Conservation (phyloP, 2,888 invertebrate genomes). For the Leptinotarsa haldemani region DNA sequence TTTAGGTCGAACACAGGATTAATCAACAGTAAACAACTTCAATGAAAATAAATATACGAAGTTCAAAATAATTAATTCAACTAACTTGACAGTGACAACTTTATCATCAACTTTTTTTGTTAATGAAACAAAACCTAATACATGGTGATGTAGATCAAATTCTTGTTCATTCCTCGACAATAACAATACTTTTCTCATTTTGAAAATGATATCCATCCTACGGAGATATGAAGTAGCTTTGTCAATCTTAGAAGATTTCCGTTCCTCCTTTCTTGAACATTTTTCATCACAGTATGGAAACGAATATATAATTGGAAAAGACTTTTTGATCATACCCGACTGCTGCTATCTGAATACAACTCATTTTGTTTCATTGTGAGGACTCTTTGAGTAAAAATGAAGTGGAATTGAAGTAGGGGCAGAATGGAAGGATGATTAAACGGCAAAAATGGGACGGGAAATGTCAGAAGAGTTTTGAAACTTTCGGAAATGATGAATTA, state of each 20-base stretch:
- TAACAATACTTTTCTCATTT: too few species aligned
- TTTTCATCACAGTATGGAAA: conserved; percentile 3
- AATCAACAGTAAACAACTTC: too few species aligned
- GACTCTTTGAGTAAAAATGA: conserved; percentile 40
- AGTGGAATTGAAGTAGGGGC: conserved; percentile 43
- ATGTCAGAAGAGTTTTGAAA: conserved; percentile 42
- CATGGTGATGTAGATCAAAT: too few species aligned
- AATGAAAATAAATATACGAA: too few species aligned
- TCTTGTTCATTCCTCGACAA: too few species aligned
- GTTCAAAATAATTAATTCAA: too few species aligned
- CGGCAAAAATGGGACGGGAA: conserved; percentile 43
- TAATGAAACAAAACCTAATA: too few species aligned
- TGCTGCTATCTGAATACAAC: conserved; percentile 38
- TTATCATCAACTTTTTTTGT: too few species aligned
- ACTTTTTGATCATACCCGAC: conserved; percentile 12
- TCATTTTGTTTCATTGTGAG: conserved; percentile 32
- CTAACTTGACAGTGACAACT: too few species aligned
- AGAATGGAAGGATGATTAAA: conserved; percentile 45
- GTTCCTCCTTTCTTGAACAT: background rate
- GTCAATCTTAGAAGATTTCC: background rate
- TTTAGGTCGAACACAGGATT: too few species aligned
- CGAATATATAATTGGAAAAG: conserved; percentile 11
- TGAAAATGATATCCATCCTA: too few species aligned
- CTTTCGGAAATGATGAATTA: conserved; percentile 42
- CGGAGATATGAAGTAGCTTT: background rate